These are phyloP conservation scores for Drosophila leontia DNA, from an alignment of 1,140 invertebrate species.

Conservation along the genomic window DNA sequence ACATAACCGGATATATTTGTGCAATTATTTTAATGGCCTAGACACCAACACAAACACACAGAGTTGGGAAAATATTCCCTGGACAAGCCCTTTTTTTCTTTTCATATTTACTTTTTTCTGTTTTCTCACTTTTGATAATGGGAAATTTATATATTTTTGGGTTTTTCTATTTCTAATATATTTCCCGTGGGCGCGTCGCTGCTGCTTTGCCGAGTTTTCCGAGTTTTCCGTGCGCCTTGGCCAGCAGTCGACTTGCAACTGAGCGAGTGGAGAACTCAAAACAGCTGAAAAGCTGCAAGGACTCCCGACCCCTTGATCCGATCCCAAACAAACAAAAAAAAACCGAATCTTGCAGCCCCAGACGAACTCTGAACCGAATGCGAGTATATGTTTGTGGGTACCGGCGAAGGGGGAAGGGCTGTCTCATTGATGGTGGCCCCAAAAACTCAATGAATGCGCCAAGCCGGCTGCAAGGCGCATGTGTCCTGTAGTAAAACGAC, in stretches of 20 bases:
- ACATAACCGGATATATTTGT: slow-evolving; percentile 52
- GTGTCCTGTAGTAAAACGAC: slow-evolving; percentile 55
- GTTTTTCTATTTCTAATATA: slow-evolving; percentile 19
- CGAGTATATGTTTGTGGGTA: neutral
- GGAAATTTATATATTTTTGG: slow-evolving; percentile 9
- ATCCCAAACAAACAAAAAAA: slow-evolving; percentile 11
- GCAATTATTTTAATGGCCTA: slow-evolving; percentile 55
- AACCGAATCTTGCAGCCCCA: slow-evolving; percentile 35
- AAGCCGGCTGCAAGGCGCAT: slow-evolving; percentile 53
- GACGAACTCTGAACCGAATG: slow-evolving; percentile 44
- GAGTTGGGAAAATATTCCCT: neutral
- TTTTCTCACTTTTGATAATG: slow-evolving; percentile 45
- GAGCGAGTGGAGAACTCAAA: slow-evolving; percentile 33
- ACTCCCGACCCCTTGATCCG: slow-evolving; percentile 35
- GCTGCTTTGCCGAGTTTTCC: slow-evolving; percentile 59
- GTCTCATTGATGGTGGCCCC: slow-evolving; percentile 67
- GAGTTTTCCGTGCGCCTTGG: slow-evolving; percentile 64
- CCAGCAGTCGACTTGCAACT: slow-evolving; percentile 78
- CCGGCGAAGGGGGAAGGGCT: neutral
- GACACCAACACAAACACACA: slow-evolving; percentile 18
- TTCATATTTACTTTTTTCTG: slow-evolving; percentile 18
- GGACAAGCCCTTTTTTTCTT: slow-evolving; percentile 38
- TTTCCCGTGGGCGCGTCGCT: slow-evolving; percentile 27
- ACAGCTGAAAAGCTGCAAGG: slow-evolving; percentile 63
- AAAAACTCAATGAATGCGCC: slow-evolving; percentile 55